A percentile compares a stretch with the other conserved stretches of the same genome.
Evolutionary conservation across 1,140 invertebrate genomes (phyloP).

Genomic region (Leptinotarsa defecta): DNA sequence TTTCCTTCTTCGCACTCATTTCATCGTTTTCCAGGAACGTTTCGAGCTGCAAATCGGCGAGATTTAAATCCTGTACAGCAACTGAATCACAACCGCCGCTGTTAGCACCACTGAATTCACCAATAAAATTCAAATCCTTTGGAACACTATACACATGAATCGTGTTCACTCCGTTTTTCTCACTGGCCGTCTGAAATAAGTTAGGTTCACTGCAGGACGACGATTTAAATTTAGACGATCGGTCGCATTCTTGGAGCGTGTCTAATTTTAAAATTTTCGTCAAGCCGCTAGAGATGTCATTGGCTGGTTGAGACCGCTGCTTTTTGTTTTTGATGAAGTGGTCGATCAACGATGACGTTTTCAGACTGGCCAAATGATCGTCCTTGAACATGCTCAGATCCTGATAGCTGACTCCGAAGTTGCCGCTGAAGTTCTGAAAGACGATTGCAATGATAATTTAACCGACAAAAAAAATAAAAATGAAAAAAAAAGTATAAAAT

Average conservation of each 20-base stretch:
- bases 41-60: constrained; percentile 55
- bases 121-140: constrained; percentile 60
- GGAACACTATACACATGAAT: constrained; percentile 61
- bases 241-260: constrained; percentile 44
- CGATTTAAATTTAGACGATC: constrained; percentile 49
- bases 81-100: constrained; percentile 47
- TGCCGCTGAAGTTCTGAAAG: constrained; percentile 43
- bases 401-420: constrained; percentile 54
- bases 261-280: constrained; percentile 51
- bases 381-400: constrained; percentile 49
- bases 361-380: constrained; percentile 41
- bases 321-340: constrained; percentile 43
- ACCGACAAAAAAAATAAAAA: no score
- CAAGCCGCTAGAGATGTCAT: constrained; percentile 9
- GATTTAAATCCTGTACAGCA: constrained; percentile 58
- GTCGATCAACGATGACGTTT: constrained; percentile 46
- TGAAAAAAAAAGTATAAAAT: no score
- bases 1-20: constrained; percentile 6
- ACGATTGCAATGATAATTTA: no score
- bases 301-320: constrained; percentile 27
- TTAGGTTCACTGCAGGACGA: constrained; percentile 56
- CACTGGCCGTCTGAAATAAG: constrained; percentile 44
- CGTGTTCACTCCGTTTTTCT: constrained; percentile 33
- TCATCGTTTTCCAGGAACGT: constrained; percentile 19
- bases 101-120: constrained; percentile 35